Evolutionary conservation across 2,797 vertebrate genomes (phyloP), one percentile per base, ranked within the genome.

Genomic region (Paedocypris micromegethes): DNA sequence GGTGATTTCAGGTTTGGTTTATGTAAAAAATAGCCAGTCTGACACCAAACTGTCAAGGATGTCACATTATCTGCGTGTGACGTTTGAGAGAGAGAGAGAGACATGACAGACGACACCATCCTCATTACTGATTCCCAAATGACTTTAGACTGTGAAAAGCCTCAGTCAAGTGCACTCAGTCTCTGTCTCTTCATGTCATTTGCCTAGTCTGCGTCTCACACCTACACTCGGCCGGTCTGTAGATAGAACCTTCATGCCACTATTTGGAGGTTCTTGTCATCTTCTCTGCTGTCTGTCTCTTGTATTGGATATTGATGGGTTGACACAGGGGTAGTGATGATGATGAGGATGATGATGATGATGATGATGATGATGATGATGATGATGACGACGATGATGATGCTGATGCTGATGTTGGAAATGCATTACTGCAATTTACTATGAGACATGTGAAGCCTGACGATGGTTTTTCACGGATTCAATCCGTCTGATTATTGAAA

Each of bases 1-100:
- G 49, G 59, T 59, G 37, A 66, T 70, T 44, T 55, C 48, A 72
- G 46, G 58, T 86, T 81, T 81, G 67, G 77, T 81, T 72, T 77
- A 72, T 49, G 57, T 59, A 75, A 68, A 80, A 74, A 50, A 62
- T 65, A 55, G 80, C 82, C 80, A 78, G 67, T 78, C 80, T 89
- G 89, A 89, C 90, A 91, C 90, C 85, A 90, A 91, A 90, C 89
- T 90, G 90, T 91, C 89, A 89, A 85, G 74, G 70, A 85, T 88
- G 87, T 90, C 89, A 88, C 78, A 43, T 81, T 84, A 84, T 79
- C 73, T 68, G 58, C 75, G 79, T 73, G 75, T 80, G 80, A 72
- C 40, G 61, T 80, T 73, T 53, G 75, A 79, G 52, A 72, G 46
- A 68, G 54, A 68, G 41, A 76, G 72, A 64, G 49, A 70, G 67